These are phyloP conservation scores for Brachionus manjavacas DNA, from an alignment of 1,140 invertebrate genomes.

Conservation along the genomic window DNA sequence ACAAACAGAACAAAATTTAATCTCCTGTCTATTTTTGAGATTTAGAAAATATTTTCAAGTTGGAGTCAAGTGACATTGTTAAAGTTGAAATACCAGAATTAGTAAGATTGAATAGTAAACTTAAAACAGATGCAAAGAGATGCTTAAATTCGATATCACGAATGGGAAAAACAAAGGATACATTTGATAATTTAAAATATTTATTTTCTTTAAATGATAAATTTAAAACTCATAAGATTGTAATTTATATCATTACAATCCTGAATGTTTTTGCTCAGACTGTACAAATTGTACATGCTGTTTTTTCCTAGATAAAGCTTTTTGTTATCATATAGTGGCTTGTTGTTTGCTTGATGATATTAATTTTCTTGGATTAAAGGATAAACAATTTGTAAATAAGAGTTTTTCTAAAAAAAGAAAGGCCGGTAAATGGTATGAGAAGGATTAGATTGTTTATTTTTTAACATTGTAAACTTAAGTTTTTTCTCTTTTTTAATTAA, in stretches of 20 bases:
- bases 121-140: background rate
- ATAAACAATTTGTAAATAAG: background rate
- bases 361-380: background rate
- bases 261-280: background rate
- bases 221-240: background rate
- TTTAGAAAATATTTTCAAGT: background rate
- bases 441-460: background rate
- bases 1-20: background rate
- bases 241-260: too few species aligned
- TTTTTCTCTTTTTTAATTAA: background rate
- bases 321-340: background rate
- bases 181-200: background rate
- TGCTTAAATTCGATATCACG: background rate
- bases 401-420: background rate
- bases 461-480: background rate
- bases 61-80: background rate
- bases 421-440: background rate
- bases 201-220: background rate
- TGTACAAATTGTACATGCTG: background rate
- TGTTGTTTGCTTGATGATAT: background rate
- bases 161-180: background rate
- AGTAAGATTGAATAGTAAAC: background rate
- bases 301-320: background rate
- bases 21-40: background rate
- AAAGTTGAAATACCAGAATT: background rate